phyloP scores from a whole-genome alignment of 1,140 invertebrate genomes.

The Argopecten irradians region DNA sequence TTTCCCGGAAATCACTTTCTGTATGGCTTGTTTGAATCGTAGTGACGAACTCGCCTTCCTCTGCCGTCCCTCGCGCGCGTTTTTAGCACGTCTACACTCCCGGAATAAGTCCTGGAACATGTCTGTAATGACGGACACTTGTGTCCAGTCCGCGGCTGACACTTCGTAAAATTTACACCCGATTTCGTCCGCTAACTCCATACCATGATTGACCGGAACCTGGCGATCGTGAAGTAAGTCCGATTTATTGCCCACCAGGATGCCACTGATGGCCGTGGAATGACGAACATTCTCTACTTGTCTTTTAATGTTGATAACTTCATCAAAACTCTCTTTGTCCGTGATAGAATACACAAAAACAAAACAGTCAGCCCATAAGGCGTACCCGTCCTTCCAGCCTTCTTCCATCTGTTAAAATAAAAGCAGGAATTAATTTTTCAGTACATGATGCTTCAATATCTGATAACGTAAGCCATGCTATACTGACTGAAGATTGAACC shows the following conservation, averaged over 20 bases:
- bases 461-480: neutral
- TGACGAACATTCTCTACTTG: constrained; percentile 84
- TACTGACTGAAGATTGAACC: neutral
- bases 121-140: constrained; percentile 56
- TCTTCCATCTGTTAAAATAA: constrained; percentile 47
- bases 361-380: constrained; percentile 89
- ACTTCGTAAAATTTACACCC: constrained; percentile 90
- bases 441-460: neutral
- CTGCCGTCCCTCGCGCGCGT: constrained; percentile 60
- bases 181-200: constrained; percentile 84
- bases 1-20: constrained; percentile 71
- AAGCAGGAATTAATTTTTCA: neutral
- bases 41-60: constrained; percentile 66
- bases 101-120: constrained; percentile 64
- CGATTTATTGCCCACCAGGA: constrained; percentile 91
- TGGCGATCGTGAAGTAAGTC: constrained; percentile 94
- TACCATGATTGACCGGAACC: constrained; percentile 88
- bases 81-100: constrained; percentile 49
- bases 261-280: constrained; percentile 80
- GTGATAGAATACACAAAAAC: constrained; percentile 94
- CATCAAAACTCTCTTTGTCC: constrained; percentile 88
- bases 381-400: constrained; percentile 68
- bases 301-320: constrained; percentile 87
- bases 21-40: constrained; percentile 70
- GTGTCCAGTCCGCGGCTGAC: constrained; percentile 79